Evolutionary conservation across 2,888 invertebrate species (phyloP).

Genomic region (Oxyteleia sp.): DNA sequence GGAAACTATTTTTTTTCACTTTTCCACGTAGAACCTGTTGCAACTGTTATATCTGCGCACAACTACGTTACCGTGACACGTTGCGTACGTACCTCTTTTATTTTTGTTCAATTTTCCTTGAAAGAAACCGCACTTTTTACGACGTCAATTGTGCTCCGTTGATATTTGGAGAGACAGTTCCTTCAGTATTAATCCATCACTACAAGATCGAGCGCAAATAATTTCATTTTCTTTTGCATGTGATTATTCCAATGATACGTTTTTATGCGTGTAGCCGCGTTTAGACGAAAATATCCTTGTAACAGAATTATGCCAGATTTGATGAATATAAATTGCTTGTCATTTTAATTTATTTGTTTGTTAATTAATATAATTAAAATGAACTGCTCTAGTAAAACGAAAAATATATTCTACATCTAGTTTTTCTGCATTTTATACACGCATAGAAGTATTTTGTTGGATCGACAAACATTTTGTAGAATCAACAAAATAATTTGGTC

Average conservation of each 20-base stretch:
- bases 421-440: too few species aligned
- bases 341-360: too few species aligned
- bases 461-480: too few species aligned
- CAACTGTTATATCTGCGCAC: slow-evolving; percentile 14
- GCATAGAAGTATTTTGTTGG: too few species aligned
- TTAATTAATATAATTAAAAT: too few species aligned
- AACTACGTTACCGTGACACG: slow-evolving; percentile 12
- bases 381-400: too few species aligned
- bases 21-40: slow-evolving; percentile 18
- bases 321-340: too few species aligned
- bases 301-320: too few species aligned
- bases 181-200: slow-evolving; percentile 20
- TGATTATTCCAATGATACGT: slow-evolving; percentile 7
- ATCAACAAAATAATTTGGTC: too few species aligned
- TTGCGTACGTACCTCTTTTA: background rate
- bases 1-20: slow-evolving; percentile 11
- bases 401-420: too few species aligned
- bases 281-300: too few species aligned
- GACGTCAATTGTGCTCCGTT: background rate
- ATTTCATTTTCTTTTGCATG: slow-evolving; percentile 7
- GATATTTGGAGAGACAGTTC: background rate
- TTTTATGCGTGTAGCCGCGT: too few species aligned
- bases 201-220: background rate
- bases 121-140: slow-evolving; percentile 8
- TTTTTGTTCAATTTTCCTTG: slow-evolving; percentile 13